These are phyloP conservation scores for Leptinotarsa haldemani DNA, from an alignment of 2,888 invertebrate genomes.

Conservation along the genomic window DNA sequence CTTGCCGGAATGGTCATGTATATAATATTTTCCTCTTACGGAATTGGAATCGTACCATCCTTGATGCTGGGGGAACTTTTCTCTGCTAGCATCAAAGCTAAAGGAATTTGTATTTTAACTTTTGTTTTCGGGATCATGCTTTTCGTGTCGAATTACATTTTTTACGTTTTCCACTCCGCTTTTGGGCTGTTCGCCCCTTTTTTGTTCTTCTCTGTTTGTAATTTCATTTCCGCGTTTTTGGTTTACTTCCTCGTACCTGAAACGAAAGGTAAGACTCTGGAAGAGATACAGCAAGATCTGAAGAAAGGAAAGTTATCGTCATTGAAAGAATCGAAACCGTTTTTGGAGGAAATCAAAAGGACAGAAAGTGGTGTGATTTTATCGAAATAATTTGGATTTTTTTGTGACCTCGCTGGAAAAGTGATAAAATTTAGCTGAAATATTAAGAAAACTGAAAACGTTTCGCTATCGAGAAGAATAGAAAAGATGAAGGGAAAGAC, in stretches of 20 bases:
- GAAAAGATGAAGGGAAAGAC: too few species aligned
- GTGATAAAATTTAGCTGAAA: too few species aligned
- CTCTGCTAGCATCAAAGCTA: constrained; percentile 57
- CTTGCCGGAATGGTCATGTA: constrained; percentile 55
- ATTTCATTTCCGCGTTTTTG: constrained; percentile 51
- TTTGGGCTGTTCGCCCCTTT: constrained; percentile 58
- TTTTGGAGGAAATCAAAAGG: constrained; percentile 35
- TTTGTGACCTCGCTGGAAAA: too few species aligned
- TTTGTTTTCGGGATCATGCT: constrained; percentile 52
- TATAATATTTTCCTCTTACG: constrained; percentile 52
- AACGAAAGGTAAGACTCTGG: constrained; percentile 61
- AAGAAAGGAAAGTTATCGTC: constrained; percentile 39
- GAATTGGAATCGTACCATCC: constrained; percentile 56
- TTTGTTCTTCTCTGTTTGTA: constrained; percentile 53
- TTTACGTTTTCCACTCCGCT: constrained; percentile 54
- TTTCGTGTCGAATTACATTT: constrained; percentile 53
- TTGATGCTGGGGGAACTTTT: constrained; percentile 58
- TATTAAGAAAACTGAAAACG: too few species aligned
- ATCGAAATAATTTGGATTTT: too few species aligned
- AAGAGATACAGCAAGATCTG: constrained; percentile 60
- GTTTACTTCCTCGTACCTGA: constrained; percentile 58
- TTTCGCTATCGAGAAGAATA: too few species aligned
- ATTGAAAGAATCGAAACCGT: background rate
- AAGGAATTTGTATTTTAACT: constrained; percentile 54
- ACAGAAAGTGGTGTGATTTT: too few species aligned